A percentile compares a stretch with the other conserved stretches of the same genome.
These are phyloP conservation scores for Lordiphosa mommai DNA, from an alignment of 1,140 invertebrate genomes.

Conservation along the genomic window DNA sequence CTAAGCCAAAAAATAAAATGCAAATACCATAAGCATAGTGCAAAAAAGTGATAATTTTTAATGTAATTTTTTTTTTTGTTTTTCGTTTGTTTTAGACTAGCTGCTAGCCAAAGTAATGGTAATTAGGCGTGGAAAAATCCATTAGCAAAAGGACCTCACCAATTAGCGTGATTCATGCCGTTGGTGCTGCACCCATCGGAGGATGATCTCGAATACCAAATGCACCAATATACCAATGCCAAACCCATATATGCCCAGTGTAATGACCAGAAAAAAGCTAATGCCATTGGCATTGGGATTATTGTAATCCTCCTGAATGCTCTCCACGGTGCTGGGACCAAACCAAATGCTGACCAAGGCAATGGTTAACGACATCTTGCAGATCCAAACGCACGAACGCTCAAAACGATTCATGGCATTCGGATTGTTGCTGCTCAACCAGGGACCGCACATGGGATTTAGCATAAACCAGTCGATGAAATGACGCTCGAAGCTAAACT, in stretches of 20 bases:
- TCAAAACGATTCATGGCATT: slow-evolving; percentile 18
- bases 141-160: slow-evolving; percentile 34
- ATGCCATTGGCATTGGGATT: neutral
- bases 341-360: neutral
- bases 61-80: slow-evolving; percentile 52
- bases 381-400: slow-evolving; percentile 13
- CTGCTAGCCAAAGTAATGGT: slow-evolving; percentile 57
- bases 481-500: neutral
- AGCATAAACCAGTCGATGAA: slow-evolving; percentile 15
- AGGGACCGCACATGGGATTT: slow-evolving; percentile 16
- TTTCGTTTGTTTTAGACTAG: slow-evolving; percentile 21
- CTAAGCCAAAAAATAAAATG: slow-evolving; percentile 29
- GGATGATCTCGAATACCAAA: slow-evolving; percentile 12
- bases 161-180: neutral
- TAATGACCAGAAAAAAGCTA: rapidly evolving
- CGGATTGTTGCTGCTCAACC: slow-evolving; percentile 1
- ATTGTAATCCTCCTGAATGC: neutral
- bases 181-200: neutral
- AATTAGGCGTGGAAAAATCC: slow-evolving; percentile 75
- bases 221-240: neutral
- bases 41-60: slow-evolving; percentile 53
- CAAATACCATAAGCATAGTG: slow-evolving; percentile 38
- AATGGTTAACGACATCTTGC: slow-evolving; percentile 14
- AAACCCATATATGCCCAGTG: neutral
- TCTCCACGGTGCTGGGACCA: neutral